A percentile compares a stretch with the other conserved stretches of the same genome.
Conservation (phyloP, 2,113 vertebrate species). For the Elachura formosa region DNA sequence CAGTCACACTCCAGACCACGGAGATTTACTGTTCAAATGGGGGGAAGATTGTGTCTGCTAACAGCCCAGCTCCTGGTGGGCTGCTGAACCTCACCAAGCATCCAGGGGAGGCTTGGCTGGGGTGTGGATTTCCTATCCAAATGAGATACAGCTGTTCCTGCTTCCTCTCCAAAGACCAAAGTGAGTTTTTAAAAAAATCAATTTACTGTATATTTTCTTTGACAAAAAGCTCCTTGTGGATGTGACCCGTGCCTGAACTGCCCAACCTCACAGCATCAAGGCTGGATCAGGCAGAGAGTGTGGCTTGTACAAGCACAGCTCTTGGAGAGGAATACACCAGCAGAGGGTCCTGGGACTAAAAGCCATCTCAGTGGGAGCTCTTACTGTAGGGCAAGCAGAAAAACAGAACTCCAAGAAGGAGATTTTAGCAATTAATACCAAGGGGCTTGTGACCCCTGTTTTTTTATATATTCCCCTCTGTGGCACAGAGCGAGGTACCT, state of each 20-base stretch:
- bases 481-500: not conserved
- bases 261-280: not conserved
- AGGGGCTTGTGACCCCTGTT: not conserved
- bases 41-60: not conserved
- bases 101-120: not conserved
- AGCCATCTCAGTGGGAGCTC: not conserved
- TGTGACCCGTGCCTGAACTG: slow-evolving; percentile 1
- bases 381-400: not conserved
- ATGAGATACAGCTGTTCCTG: slow-evolving; percentile 24
- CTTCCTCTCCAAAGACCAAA: slow-evolving; percentile 4
- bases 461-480: not conserved
- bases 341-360: not conserved
- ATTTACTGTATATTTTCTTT: not conserved
- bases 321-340: not conserved
- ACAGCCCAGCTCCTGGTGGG: not conserved
- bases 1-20: fast-evolving
- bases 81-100: not conserved
- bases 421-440: not conserved
- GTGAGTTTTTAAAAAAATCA: not conserved
- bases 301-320: not conserved
- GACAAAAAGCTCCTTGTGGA: not conserved
- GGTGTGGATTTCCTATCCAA: not conserved
- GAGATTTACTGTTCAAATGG: not conserved
- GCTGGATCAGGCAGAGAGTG: not conserved
- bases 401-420: not conserved